phyloP scores from a whole-genome alignment of 2,888 invertebrate species.

The Plagiodera versicolora region DNA sequence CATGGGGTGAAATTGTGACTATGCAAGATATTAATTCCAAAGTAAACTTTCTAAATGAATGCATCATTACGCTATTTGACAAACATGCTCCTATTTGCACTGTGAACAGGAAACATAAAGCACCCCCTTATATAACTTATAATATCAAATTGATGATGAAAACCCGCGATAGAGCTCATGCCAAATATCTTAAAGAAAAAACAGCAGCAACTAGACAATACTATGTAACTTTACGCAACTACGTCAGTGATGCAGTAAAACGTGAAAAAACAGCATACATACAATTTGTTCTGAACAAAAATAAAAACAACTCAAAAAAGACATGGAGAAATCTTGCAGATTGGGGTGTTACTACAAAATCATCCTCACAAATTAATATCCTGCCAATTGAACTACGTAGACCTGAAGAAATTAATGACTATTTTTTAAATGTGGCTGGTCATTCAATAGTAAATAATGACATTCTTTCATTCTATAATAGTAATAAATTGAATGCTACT shows the following conservation, averaged over 20 bases:
- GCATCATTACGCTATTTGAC: background rate
- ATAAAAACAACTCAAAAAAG: background rate
- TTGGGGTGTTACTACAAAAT: no score
- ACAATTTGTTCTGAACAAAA: slow-evolving; percentile 2
- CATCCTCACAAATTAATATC: no score
- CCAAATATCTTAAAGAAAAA: background rate
- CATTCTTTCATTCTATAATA: no score
- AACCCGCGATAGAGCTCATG: slow-evolving; percentile 7
- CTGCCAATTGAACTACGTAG: no score
- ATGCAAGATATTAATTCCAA: background rate
- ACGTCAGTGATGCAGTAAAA: no score
- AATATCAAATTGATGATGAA: slow-evolving; percentile 3
- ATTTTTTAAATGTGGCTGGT: no score
- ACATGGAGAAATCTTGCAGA: background rate
- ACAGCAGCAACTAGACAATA: slow-evolving; percentile 3
- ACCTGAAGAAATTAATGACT: no score
- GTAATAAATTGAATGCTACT: no score
- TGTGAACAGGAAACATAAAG: background rate
- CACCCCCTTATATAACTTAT: background rate
- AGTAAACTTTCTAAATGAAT: background rate
- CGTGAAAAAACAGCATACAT: no score
- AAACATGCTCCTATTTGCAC: background rate
- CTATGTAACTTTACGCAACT: background rate
- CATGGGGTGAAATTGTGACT: background rate
- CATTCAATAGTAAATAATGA: no score